Evolutionary conservation across 2,888 invertebrate species (phyloP).

Genomic region (Hypomecis punctinalis): DNA sequence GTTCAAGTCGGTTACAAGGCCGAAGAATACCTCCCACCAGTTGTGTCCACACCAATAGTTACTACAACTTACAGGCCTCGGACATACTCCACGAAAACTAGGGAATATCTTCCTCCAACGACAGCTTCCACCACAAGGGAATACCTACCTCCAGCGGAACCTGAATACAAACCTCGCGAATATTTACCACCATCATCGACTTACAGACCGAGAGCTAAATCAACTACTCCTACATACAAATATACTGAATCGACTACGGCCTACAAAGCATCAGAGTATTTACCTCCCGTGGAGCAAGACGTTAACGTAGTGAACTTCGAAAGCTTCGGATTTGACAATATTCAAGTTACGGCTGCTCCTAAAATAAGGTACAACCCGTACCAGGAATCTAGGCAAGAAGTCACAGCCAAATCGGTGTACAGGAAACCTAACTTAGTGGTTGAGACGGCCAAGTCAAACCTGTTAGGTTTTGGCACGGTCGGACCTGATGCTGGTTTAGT

Average conservation of each 20-base stretch:
- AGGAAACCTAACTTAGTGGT: constrained; percentile 77
- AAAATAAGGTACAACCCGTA: constrained; percentile 66
- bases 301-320: constrained; percentile 58
- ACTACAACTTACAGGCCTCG: constrained; percentile 65
- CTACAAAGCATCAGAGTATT: constrained; percentile 65
- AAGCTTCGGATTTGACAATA: constrained; percentile 60
- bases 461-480: constrained; percentile 77
- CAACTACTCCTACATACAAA: constrained; percentile 60
- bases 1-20: constrained; percentile 72
- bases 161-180: constrained; percentile 53
- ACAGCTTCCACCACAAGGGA: constrained; percentile 40
- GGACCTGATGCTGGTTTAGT: constrained; percentile 78
- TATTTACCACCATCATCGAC: constrained; percentile 59
- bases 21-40: constrained; percentile 76
- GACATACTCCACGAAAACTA: constrained; percentile 62
- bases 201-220: constrained; percentile 53
- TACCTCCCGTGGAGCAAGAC: constrained; percentile 60
- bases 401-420: constrained; percentile 54
- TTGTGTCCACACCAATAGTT: constrained; percentile 61
- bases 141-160: constrained; percentile 42
- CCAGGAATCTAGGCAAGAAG: constrained; percentile 55
- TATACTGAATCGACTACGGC: constrained; percentile 60
- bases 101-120: constrained; percentile 54
- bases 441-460: constrained; percentile 73
- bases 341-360: constrained; percentile 48